Percentiles rank a stretch among this genome's conserved stretches.
Conservation (phyloP, 2,797 vertebrate species). For the Numenius phaeopus region DNA sequence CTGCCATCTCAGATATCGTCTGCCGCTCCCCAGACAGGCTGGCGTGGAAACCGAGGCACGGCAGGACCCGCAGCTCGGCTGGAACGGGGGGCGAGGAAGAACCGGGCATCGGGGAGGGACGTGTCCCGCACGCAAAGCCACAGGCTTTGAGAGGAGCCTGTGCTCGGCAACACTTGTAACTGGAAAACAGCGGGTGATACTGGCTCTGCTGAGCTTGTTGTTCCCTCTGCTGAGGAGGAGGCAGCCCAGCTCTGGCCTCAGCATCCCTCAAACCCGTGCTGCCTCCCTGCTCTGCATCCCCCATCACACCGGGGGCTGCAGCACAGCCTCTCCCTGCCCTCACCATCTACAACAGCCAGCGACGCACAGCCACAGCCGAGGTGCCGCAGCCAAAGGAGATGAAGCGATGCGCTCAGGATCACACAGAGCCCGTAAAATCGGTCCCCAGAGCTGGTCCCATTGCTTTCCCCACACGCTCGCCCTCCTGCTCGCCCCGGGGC, state of each 20-base stretch:
- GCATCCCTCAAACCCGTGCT: accelerated
- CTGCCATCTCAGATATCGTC: not conserved
- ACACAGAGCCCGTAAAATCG: accelerated
- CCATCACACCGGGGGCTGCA: accelerated
- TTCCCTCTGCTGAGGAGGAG: no score
- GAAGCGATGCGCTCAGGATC: accelerated
- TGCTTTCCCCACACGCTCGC: not conserved
- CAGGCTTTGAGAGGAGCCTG: accelerated
- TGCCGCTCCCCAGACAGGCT: not conserved
- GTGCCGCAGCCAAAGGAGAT: not conserved
- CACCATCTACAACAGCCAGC: no score
- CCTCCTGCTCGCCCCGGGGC: not conserved
- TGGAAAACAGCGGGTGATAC: accelerated
- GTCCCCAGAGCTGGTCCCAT: not conserved
- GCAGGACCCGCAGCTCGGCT: not conserved
- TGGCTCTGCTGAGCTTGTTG: not conserved
- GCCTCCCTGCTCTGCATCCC: not conserved
- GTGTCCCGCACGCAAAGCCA: accelerated
- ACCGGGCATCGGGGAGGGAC: not conserved
- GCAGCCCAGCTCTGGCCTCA: not conserved
- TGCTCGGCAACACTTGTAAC: accelerated
- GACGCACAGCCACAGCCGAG: not conserved
- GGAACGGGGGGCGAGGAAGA: not conserved
- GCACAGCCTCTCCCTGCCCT: not conserved
- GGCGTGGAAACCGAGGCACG: accelerated